phyloP scores from a whole-genome alignment of 1,140 invertebrate genomes.

The Nylanderia fulva region DNA sequence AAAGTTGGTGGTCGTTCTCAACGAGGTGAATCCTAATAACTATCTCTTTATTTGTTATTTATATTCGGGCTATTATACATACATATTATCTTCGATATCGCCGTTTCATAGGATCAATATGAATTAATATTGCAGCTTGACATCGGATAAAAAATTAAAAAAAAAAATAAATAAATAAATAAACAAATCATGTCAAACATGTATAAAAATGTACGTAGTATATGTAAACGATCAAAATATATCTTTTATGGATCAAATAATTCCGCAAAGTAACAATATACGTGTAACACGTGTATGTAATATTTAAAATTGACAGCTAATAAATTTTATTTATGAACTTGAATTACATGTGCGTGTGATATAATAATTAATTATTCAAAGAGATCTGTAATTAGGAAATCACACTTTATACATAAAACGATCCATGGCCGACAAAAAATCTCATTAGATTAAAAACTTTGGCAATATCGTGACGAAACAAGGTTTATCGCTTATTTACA shows the following conservation, averaged over 20 bases:
- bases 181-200: neutral
- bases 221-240: neutral
- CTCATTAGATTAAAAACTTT: neutral
- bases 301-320: neutral
- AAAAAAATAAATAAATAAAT: neutral
- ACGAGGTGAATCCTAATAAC: conserved; percentile 35
- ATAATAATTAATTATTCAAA: neutral
- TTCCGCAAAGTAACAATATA: conserved; percentile 2
- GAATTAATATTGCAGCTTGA: neutral
- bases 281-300: neutral
- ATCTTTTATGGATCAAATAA: neutral
- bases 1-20: neutral
- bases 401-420: neutral
- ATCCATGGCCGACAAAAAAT: neutral
- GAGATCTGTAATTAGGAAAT: neutral
- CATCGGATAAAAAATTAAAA: neutral
- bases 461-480: neutral
- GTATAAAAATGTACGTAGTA: neutral
- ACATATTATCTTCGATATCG: neutral
- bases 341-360: too few relatives aligned
- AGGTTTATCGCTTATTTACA: conserved; percentile 20
- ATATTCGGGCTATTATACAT: conserved; percentile 13
- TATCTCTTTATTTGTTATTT: conserved; percentile 3
- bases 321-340: neutral
- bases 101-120: neutral